Evolutionary conservation across 2,113 vertebrate genomes (phyloP).

Genomic region (Cyanoliseus patagonus): DNA sequence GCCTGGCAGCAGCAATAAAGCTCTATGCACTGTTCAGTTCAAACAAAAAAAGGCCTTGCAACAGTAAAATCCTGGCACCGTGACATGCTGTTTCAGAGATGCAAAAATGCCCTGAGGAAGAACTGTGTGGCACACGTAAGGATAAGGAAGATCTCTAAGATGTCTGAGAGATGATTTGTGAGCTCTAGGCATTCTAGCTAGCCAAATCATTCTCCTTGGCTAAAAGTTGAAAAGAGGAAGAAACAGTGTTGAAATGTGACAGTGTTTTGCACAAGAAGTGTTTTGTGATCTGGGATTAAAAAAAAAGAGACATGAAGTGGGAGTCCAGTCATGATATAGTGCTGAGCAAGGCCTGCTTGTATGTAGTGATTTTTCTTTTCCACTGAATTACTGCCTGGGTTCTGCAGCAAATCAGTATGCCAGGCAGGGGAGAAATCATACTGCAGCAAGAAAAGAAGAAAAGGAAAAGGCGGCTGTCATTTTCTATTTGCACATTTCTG

Average conservation of each 20-base stretch:
- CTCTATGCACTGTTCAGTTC: background rate
- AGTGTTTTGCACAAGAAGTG: background rate
- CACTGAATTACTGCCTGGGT: background rate
- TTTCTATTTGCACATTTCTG: background rate
- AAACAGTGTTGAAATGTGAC: background rate
- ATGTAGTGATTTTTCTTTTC: slow-evolving; percentile 10
- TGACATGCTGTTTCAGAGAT: background rate
- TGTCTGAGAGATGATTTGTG: background rate
- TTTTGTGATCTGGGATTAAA: background rate
- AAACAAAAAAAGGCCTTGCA: background rate
- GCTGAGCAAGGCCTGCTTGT: background rate
- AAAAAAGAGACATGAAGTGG: fast-evolving
- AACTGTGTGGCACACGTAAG: background rate
- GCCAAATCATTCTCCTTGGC: background rate
- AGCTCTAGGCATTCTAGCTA: background rate
- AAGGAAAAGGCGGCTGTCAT: background rate
- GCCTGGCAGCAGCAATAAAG: background rate
- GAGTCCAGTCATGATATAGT: background rate
- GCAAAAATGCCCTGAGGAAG: background rate
- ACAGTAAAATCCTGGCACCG: background rate
- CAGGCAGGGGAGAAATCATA: background rate
- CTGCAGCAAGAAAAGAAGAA: background rate
- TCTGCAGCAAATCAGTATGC: slow-evolving; percentile 27
- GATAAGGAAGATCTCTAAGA: background rate
- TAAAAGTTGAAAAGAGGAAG: background rate